These are phyloP conservation scores for Acronicta alni DNA, from an alignment of 2,888 invertebrate genomes.

Conservation along the genomic window DNA sequence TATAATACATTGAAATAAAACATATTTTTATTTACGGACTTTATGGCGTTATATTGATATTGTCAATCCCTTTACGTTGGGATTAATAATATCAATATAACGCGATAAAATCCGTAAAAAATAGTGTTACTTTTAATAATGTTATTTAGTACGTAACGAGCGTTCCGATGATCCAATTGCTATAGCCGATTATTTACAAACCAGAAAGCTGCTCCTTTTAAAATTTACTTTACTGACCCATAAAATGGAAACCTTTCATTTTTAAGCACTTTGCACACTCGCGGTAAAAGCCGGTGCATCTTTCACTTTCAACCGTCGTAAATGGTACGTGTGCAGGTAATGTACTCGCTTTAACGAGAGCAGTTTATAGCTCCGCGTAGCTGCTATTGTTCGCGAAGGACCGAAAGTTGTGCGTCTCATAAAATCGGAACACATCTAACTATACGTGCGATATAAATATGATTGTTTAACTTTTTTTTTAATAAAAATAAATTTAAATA, in stretches of 20 bases:
- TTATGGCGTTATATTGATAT: too few relatives aligned
- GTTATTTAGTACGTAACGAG: too few relatives aligned
- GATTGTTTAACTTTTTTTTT: conserved; percentile 29
- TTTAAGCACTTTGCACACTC: conserved; percentile 40
- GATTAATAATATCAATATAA: too few relatives aligned
- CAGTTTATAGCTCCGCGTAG: conserved; percentile 33
- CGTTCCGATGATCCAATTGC: too few relatives aligned
- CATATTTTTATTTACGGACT: too few relatives aligned
- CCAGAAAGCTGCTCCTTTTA: conserved; percentile 23
- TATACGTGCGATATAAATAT: conserved; percentile 36
- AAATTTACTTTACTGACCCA: conserved; percentile 45
- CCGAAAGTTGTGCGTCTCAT: conserved; percentile 29
- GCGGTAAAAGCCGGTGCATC: conserved; percentile 58
- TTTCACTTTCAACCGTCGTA: conserved; percentile 62
- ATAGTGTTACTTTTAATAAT: too few relatives aligned
- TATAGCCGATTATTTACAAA: neutral
- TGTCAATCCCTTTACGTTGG: too few relatives aligned
- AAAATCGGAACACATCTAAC: conserved; percentile 24
- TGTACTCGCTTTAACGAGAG: conserved; percentile 40
- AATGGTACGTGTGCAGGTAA: conserved; percentile 48
- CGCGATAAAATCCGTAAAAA: too few relatives aligned
- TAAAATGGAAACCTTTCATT: conserved; percentile 43
- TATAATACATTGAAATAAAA: too few relatives aligned
- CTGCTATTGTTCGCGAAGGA: conserved; percentile 28
- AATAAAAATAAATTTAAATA: too few relatives aligned